These are phyloP conservation scores for Aurelia coerulea DNA, from an alignment of 30 jellyfish, hydroid and myxozoan genomes.

Conservation along the genomic window DNA sequence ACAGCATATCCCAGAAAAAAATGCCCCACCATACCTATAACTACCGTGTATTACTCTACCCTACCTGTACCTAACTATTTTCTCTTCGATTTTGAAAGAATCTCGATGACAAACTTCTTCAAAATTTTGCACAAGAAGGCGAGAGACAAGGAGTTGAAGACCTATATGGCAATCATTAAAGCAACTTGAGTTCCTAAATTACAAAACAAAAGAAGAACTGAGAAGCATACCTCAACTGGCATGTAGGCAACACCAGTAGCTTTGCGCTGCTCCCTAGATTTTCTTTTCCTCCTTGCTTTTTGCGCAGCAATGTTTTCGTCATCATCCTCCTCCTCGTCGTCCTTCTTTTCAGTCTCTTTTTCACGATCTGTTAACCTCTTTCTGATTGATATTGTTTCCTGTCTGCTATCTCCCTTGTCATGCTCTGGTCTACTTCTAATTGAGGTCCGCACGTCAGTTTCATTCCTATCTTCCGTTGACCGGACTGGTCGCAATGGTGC, in stretches of 20 bases:
- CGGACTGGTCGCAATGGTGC: constrained; percentile 68
- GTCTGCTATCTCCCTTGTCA: constrained; percentile 39
- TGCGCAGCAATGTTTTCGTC: constrained; percentile 71
- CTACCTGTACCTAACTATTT: too few relatives aligned
- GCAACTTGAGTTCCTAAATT: too few relatives aligned
- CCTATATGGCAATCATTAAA: too few relatives aligned
- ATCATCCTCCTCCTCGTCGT: constrained; percentile 69
- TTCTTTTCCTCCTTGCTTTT: constrained; percentile 71
- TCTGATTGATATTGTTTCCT: constrained; percentile 64
- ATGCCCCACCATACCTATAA: too few relatives aligned
- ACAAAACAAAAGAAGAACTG: neutral
- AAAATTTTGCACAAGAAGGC: too few relatives aligned
- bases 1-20: too few relatives aligned
- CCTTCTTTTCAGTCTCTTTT: constrained; percentile 63
- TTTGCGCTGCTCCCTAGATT: constrained; percentile 82
- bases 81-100: too few relatives aligned
- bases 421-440: constrained; percentile 57
- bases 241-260: constrained; percentile 95
- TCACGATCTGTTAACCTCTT: constrained; percentile 66
- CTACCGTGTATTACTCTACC: too few relatives aligned
- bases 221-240: constrained; percentile 84
- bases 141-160: too few relatives aligned
- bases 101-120: too few relatives aligned
- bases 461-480: constrained; percentile 56
- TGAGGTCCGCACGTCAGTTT: constrained; percentile 29